Evolutionary conservation across 2,797 vertebrate genomes (phyloP).

Genomic region (Yasuhikotakia modesta): DNA sequence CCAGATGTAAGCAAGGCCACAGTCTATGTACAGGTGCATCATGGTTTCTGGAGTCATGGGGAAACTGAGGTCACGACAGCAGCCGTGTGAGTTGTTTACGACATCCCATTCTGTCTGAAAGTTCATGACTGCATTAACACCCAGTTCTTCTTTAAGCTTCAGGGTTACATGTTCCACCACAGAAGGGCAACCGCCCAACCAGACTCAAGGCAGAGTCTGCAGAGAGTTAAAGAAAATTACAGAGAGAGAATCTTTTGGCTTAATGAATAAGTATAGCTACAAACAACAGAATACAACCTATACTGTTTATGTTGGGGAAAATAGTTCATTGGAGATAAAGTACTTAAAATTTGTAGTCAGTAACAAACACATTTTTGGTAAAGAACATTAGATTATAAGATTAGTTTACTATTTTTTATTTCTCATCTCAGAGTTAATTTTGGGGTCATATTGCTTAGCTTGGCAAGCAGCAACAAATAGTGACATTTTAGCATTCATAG

Average conservation of each 20-base stretch:
- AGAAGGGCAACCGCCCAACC: constrained; percentile 95
- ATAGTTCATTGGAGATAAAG: too few species aligned
- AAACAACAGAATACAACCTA: neutral
- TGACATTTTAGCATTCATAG: too few species aligned
- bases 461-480: too few species aligned
- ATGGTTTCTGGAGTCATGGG: constrained; percentile 88
- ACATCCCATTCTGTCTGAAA: constrained; percentile 96
- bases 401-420: too few species aligned
- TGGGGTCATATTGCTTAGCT: too few species aligned
- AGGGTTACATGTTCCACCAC: constrained; percentile 79
- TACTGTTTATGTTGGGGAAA: too few species aligned
- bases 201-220: constrained; percentile 88
- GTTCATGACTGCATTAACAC: constrained; percentile 93
- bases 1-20: constrained; percentile 90
- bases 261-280: constrained; percentile 6
- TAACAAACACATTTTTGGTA: too few species aligned
- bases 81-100: constrained; percentile 89
- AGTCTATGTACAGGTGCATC: constrained; percentile 87
- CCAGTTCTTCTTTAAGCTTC: constrained; percentile 91
- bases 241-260: neutral
- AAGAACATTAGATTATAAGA: too few species aligned
- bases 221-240: neutral
- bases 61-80: constrained; percentile 81
- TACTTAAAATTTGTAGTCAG: too few species aligned
- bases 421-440: too few species aligned